Evolutionary conservation across 2,797 vertebrate species (phyloP).

Genomic region (Carcharodon carcharias): DNA sequence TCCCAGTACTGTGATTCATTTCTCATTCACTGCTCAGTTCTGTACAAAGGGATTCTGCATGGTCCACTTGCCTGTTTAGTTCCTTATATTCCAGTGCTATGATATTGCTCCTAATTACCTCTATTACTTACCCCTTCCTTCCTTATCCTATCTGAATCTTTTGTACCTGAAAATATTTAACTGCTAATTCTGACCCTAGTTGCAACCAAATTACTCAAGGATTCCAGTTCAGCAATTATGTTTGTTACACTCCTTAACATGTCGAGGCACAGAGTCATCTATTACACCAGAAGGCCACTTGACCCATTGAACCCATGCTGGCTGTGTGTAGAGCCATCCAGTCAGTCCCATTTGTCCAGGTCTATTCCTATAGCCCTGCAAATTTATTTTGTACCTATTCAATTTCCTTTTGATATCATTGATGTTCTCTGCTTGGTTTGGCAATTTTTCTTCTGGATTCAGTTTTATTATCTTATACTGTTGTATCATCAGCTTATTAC

Average conservation of each 20-base stretch:
- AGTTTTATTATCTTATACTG: not conserved
- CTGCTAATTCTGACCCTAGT: not conserved
- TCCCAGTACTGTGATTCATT: not conserved
- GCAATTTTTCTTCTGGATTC: no score
- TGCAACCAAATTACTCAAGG: not conserved
- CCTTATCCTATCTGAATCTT: not conserved
- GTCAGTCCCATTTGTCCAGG: no score
- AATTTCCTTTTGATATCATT: not conserved
- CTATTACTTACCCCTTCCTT: not conserved
- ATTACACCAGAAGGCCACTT: not conserved
- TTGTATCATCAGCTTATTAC: not conserved
- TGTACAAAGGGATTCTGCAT: not conserved
- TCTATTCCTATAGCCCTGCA: not conserved
- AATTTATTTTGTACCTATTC: not conserved
- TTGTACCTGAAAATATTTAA: not conserved
- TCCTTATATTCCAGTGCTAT: no score
- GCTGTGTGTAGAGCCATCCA: not conserved
- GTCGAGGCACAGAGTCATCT: not conserved
- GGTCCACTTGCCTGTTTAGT: no score
- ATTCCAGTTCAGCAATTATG: not conserved
- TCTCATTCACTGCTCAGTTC: not conserved
- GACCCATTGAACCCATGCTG: not conserved
- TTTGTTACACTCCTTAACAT: not conserved
- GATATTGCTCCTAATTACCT: not conserved
- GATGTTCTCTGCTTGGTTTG: no score